Conservation (phyloP, 2,797 vertebrate genomes). For the Cetoscarus ocellatus region DNA sequence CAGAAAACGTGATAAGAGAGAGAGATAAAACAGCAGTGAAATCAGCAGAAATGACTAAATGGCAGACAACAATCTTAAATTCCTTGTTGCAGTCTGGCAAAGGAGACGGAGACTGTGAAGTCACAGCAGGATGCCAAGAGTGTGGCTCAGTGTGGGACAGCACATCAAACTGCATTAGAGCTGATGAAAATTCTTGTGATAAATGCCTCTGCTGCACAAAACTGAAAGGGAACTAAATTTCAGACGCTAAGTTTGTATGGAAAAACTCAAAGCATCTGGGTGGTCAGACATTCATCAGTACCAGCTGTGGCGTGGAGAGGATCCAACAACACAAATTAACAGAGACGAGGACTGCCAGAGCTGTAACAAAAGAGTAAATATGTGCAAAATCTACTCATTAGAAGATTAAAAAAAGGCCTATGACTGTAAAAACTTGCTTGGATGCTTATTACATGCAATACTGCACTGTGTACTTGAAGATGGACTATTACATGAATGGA, state of each 20-base stretch:
- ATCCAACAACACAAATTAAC: slow-evolving; percentile 34
- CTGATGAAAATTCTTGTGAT: slow-evolving; percentile 52
- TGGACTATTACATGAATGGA: too few species aligned
- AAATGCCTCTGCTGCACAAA: slow-evolving; percentile 46
- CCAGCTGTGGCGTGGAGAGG: slow-evolving; percentile 33
- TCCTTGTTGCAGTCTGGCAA: slow-evolving; percentile 42
- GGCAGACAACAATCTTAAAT: slow-evolving; percentile 70
- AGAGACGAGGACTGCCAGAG: slow-evolving; percentile 5
- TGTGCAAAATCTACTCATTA: slow-evolving; percentile 17
- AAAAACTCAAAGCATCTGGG: slow-evolving; percentile 47
- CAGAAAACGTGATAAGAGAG: slow-evolving; percentile 14
- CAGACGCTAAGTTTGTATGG: slow-evolving; percentile 39
- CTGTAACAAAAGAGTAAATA: slow-evolving; percentile 18
- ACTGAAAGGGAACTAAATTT: slow-evolving; percentile 38
- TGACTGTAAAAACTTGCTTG: background rate
- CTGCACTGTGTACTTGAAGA: too few species aligned
- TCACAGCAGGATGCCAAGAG: slow-evolving; percentile 63
- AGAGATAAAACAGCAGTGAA: slow-evolving; percentile 32
- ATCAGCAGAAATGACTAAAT: slow-evolving; percentile 69
- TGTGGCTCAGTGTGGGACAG: slow-evolving; percentile 52
- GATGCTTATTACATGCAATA: background rate
- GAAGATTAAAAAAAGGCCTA: background rate
- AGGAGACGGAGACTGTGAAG: slow-evolving; percentile 52
- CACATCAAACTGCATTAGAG: slow-evolving; percentile 63
- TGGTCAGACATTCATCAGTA: slow-evolving; percentile 48